Evolutionary conservation across 1,140 invertebrate genomes (phyloP), one percentile per base, ranked within the genome.

Genomic region (Aphelenchoides fujianensis): DNA sequence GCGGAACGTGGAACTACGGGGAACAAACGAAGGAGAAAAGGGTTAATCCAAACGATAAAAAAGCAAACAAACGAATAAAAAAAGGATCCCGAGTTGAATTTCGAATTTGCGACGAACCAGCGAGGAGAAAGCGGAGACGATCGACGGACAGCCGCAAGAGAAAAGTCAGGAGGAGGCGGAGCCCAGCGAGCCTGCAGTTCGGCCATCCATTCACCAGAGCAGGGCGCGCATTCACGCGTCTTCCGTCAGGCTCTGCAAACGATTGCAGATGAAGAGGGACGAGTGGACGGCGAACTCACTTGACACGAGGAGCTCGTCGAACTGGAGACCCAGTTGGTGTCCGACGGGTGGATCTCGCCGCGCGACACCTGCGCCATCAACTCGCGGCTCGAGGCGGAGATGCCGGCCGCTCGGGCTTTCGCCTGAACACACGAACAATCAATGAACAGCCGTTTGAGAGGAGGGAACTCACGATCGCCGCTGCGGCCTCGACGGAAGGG

Each of bases 271-370:
- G 12, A 23, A 48, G 12, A 48, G 23, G 12, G 23, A 16, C 12
- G 23, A 12, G 41, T 48, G 12, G 41, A 48, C 23, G 12, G 41
- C 12, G 12, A 19, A 69, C 41, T 69, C 37, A 69, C 67, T 31
- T 41, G 48, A 30, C 67, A 69, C 3, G 67, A 69, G 32, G 67
- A 69, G n/a, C 48, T 61, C 35, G 67, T 57, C 5, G 64, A 67
- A 16, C 48, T 61, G 31, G 30, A 34, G 1, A 32, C 19, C 67
- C 67, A 69, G 37, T 41, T 69, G 16, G 23, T 57, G 37, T 69
- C 67, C 0, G 16, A 19, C 2, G 67, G 67, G 35, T 69, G 67
- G 32, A 32, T 12, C 23, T 69, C 67, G 55, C 55, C 55, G 34
- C 55, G 55, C 23, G 7, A 5, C 12, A 31, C 61, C 34, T 67